Conservation (phyloP, 2,888 invertebrate genomes). For the Leucania comma region DNA sequence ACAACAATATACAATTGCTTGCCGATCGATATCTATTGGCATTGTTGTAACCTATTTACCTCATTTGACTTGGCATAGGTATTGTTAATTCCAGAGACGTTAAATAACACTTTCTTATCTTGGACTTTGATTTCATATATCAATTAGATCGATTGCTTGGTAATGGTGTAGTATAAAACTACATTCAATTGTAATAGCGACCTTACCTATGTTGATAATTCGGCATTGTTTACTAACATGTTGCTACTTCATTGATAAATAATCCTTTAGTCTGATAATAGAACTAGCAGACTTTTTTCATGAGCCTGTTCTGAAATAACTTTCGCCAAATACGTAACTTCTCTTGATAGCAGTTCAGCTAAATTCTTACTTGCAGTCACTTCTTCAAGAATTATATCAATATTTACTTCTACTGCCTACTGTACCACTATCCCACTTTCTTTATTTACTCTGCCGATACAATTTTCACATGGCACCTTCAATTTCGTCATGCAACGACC, state of each 20-base stretch:
- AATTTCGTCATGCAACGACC: conserved; percentile 48
- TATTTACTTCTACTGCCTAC: conserved; percentile 30
- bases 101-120: conserved; percentile 24
- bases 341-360: neutral
- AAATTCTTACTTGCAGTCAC: conserved; percentile 4
- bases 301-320: neutral
- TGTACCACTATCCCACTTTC: conserved; percentile 54
- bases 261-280: conserved; percentile 26
- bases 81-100: conserved; percentile 39
- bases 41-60: conserved; percentile 54
- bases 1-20: conserved; percentile 42
- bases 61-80: conserved; percentile 37
- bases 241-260: conserved; percentile 26
- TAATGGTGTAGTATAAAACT: conserved; percentile 12
- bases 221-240: conserved; percentile 14
- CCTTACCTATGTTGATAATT: neutral
- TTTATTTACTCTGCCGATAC: conserved; percentile 48
- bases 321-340: neutral
- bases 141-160: conserved; percentile 12
- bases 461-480: conserved; percentile 48
- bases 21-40: conserved; percentile 48
- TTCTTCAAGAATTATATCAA: conserved; percentile 10
- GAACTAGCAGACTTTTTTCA: conserved; percentile 2
- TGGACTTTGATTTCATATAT: conserved; percentile 22
- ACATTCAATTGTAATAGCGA: neutral